Conservation (phyloP, 2,797 vertebrate species). For the Crocodylus rhombifer region DNA sequence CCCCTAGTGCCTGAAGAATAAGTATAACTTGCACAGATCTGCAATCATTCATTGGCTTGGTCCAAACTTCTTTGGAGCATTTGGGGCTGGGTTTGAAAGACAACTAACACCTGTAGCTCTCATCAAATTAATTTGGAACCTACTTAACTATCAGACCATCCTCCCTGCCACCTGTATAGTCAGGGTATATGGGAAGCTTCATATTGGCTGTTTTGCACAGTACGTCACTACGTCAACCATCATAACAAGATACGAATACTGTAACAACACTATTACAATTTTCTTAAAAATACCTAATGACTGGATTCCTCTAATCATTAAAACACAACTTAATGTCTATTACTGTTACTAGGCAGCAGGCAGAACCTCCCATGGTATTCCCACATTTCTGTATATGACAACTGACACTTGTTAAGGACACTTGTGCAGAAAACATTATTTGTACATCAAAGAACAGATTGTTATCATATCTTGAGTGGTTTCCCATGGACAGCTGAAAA, state of each 20-base stretch:
- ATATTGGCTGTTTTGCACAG: not conserved
- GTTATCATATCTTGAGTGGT: conserved; percentile 28
- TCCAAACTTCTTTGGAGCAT: not conserved
- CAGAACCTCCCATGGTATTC: conserved; percentile 3
- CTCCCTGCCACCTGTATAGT: not conserved
- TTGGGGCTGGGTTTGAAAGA: not conserved
- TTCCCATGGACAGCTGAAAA: conserved; percentile 66
- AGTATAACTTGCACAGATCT: not conserved
- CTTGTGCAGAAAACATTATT: not conserved
- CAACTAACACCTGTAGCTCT: not conserved
- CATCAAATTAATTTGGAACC: not conserved
- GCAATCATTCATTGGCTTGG: not conserved
- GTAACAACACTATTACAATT: not conserved
- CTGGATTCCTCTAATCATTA: not conserved
- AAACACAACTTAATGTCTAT: not conserved
- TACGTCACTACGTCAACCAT: not conserved
- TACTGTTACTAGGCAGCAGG: not conserved
- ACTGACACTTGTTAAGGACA: not conserved
- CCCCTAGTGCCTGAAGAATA: not conserved
- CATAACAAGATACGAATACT: not conserved
- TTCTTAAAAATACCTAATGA: not conserved
- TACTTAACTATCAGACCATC: not conserved
- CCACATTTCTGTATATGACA: not conserved
- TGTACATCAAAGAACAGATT: conserved; percentile 43
- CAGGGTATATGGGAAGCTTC: not conserved